Evolutionary conservation across 2,888 invertebrate genomes (phyloP).

Genomic region (Prosopocoilus inquinatus): DNA sequence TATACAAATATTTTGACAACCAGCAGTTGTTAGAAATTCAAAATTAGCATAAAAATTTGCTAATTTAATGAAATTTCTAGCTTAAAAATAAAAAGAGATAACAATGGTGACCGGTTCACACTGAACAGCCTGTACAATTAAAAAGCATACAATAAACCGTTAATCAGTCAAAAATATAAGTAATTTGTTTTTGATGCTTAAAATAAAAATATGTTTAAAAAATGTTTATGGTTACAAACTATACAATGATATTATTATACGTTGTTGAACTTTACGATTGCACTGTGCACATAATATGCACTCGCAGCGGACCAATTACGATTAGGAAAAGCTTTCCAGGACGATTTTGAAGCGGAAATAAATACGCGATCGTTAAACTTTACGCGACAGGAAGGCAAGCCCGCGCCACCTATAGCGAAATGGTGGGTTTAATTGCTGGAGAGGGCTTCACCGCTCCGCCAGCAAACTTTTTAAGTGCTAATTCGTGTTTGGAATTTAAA

Average conservation of each 20-base stretch:
- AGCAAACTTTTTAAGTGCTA: conserved; percentile 28
- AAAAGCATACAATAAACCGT: no score
- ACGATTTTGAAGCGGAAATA: conserved; percentile 3
- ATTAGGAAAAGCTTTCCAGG: background rate
- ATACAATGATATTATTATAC: background rate
- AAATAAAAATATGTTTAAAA: background rate
- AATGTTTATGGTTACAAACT: no score
- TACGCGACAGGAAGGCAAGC: conserved; percentile 1
- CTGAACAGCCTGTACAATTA: no score
- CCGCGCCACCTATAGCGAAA: conserved; percentile 14
- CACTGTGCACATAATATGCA: background rate
- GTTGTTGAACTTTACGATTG: background rate
- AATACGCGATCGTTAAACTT: background rate
- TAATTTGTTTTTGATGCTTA: no score
- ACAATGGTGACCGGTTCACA: no score
- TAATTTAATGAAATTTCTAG: no score
- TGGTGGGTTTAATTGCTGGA: conserved; percentile 17
- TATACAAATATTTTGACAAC: no score
- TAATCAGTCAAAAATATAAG: no score
- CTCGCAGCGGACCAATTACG: background rate
- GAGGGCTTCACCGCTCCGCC: conserved; percentile 15
- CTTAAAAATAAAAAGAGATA: no score
- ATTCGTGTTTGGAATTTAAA: conserved; percentile 34
- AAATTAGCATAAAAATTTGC: no score
- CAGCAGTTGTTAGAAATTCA: no score